Evolutionary conservation across 2,888 invertebrate species (phyloP).

Genomic region (Enoplolaimus lenunculus): DNA sequence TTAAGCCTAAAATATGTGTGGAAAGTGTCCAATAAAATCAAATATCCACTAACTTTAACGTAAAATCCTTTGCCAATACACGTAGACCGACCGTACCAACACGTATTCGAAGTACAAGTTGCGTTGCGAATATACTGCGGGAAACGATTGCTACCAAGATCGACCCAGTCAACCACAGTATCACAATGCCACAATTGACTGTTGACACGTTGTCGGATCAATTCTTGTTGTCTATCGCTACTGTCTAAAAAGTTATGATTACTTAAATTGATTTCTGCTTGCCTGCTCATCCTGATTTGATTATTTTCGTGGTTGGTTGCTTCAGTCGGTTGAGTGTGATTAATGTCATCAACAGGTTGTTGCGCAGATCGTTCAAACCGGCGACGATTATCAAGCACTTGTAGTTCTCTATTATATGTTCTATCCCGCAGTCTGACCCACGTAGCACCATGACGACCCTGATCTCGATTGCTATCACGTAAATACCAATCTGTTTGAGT

Average conservation of each 20-base stretch:
- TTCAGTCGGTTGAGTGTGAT: not conserved
- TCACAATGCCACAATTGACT: not conserved
- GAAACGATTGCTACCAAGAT: not conserved
- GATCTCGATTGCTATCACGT: too few species aligned
- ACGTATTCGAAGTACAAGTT: constrained; percentile 1
- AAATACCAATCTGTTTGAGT: too few species aligned
- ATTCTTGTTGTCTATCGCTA: too few species aligned
- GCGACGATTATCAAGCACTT: not conserved
- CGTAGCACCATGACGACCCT: not conserved
- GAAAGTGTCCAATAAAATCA: too few species aligned
- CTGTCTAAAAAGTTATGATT: not conserved
- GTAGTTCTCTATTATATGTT: not conserved
- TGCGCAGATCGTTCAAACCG: not conserved
- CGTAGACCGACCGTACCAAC: not conserved
- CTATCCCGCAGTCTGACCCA: not conserved
- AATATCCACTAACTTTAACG: not conserved
- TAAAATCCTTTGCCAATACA: constrained; percentile 9
- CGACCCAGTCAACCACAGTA: constrained; percentile 16
- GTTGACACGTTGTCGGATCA: not conserved
- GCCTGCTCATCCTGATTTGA: not conserved
- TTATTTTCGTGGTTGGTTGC: not conserved
- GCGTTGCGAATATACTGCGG: constrained; percentile 17
- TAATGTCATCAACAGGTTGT: not conserved
- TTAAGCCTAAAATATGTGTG: too few species aligned
- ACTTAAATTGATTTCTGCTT: not conserved